Evolutionary conservation across 2,888 invertebrate genomes (phyloP), one percentile per base, ranked within the genome.

Genomic region (Ectobius pallidus): DNA sequence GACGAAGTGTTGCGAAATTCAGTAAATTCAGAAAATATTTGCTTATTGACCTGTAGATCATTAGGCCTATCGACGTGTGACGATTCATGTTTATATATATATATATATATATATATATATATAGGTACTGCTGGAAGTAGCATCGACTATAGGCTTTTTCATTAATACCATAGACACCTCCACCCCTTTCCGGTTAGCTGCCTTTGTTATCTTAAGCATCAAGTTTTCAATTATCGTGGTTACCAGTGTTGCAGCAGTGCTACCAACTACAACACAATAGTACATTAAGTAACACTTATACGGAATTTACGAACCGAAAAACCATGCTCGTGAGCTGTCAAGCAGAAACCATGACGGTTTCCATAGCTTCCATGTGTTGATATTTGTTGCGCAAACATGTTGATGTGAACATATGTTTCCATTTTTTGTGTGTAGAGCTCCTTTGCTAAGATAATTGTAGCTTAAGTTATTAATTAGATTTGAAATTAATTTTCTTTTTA

Each of bases 321-420:
- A 11, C 46, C 46, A 4, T n/a, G 25, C 11, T 25, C 25, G 11
- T 6, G 55, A 55, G 22, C 55, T 55, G 25, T 55, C 25, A 55
- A 6, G 55, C 55, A 55, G 25, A 55, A 55, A 55, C 20, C 55
- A 55, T 25, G 55, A 55, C 25, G 55, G 18, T 6, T 49, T 49
- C 4, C 49, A 18, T 49, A 9, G 14, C n/a, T 44, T 4, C n/a
- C 49, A 49, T 20, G n/a, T 3, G 49, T 49, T 49, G 39, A 14
- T 6, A 39, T 39, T 14, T 39, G 39, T 39, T 39, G 6, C 7
- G 14, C 39, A 39, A 39, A 18, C 16, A 49, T 3, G n/a, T 2
- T n/a, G 20, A 2, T 49, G 2, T 18, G 7, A n/a, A 18, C n/a
- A 18, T 18, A 49, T 49, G 49, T 7, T 9, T 49, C 39, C 39